Evolutionary conservation across 2,113 vertebrate species (phyloP).

Genomic region (Edolisoma coerulescens): DNA sequence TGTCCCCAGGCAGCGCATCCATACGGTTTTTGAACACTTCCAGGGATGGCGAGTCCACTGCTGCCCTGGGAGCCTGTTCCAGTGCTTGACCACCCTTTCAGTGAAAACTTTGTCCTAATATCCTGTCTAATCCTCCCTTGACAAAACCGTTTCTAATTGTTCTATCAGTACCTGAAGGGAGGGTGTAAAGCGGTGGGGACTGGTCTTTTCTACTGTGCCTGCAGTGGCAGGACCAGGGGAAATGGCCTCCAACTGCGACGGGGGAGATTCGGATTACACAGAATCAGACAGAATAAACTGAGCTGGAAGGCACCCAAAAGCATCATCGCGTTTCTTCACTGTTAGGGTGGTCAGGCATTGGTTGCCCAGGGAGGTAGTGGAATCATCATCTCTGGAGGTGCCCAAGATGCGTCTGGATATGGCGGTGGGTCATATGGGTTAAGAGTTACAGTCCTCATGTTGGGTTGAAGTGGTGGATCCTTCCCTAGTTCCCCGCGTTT

Average conservation of each 20-base stretch:
- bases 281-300: not conserved
- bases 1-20: not conserved
- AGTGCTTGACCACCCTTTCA: not conserved
- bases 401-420: not conserved
- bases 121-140: not conserved
- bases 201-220: too few species aligned
- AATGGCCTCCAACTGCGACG: rapidly evolving
- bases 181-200: rapidly evolving
- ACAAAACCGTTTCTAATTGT: not conserved
- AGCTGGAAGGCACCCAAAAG: not conserved
- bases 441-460: too few species aligned
- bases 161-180: not conserved
- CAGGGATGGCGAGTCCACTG: rapidly evolving
- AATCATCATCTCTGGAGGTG: too few species aligned
- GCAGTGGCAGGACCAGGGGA: not conserved
- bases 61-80: not conserved
- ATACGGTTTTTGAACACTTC: not conserved
- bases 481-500: too few species aligned
- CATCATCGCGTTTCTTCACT: not conserved
- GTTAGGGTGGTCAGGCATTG: not conserved
- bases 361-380: too few species aligned
- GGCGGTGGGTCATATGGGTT: too few species aligned
- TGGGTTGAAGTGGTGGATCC: too few species aligned
- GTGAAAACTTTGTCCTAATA: not conserved
- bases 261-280: not conserved